Evolutionary conservation across 2,797 vertebrate species (phyloP), one percentile per base, ranked within the genome.

Genomic region (Hyperoplus immaculatus): DNA sequence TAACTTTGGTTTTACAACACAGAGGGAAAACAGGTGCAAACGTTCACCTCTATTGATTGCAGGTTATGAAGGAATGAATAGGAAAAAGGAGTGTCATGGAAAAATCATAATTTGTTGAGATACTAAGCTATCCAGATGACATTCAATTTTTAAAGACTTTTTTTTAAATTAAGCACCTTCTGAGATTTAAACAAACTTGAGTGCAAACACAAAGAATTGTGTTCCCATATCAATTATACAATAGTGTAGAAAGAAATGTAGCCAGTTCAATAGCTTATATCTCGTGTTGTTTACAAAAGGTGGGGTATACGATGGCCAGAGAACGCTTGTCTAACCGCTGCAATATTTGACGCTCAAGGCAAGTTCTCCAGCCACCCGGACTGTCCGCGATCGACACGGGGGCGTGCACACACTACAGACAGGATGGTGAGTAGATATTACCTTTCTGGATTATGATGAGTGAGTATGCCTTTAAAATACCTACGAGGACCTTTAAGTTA

Each of bases 11-110:
- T 67, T 55, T 63, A 1, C 43, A 29, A 72, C 21, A 16, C 5
- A 8, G 15, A 45, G 1, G 4, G 8, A 51, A 63, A 46, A 47
- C 8, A 45, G 15, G 15, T 38, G 2, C 6, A 1, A 1, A 56
- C 55, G 64, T 73, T 13, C 8, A 76, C 5, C 5, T 66, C 4
- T 49, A 61, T 47, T 65, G 41, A 56, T 54, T 75, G 61, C 4
- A 78, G 56, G 12, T 38, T 60, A 41, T 49, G 3, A 60, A 8
- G 15, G 9, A 69, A 29, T 11, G 6, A 5, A 38, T 3, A 42
- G 2, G 4, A 8, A 65, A 73, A 61, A 51, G 15, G 8, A 51
- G n/a, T 18, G 29, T 45, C n/a, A 64, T 39, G 9, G 15, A 29
- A 43, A 53, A n/a, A 51, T 50, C 36, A 29, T 29, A 2, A 29